Evolutionary conservation across 1,140 invertebrate species (phyloP).

Genomic region (Caenorhabditis remanei): DNA sequence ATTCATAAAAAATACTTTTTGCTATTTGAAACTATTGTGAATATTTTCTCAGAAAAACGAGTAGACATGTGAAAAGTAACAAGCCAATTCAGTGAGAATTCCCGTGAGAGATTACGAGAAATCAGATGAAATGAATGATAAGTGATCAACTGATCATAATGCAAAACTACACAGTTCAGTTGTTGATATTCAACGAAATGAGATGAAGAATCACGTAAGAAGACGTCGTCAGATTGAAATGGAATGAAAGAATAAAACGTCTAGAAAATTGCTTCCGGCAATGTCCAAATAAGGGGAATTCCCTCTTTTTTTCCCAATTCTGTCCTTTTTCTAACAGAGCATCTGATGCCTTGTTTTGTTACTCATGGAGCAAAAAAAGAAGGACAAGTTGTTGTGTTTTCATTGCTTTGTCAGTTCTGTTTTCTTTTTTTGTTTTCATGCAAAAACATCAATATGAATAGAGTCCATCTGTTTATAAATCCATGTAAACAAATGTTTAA

Average conservation of each 20-base stretch:
- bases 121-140: neutral
- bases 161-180: neutral
- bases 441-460: no score
- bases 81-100: neutral
- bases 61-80: neutral
- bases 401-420: neutral
- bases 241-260: neutral
- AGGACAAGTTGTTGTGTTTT: neutral
- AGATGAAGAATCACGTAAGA: constrained; percentile 12
- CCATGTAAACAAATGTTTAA: no score
- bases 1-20: neutral
- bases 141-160: neutral
- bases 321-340: neutral
- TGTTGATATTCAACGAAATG: neutral
- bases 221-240: neutral
- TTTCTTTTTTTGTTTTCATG: no score
- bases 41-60: no score
- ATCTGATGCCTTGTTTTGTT: neutral
- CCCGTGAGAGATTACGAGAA: neutral
- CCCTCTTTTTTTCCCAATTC: neutral
- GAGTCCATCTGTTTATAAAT: no score
- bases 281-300: neutral
- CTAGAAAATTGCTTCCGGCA: constrained; percentile 11
- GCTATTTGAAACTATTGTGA: no score
- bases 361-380: neutral